phyloP scores from a whole-genome alignment of 2,888 invertebrate species.

The Pandemis heparana region DNA sequence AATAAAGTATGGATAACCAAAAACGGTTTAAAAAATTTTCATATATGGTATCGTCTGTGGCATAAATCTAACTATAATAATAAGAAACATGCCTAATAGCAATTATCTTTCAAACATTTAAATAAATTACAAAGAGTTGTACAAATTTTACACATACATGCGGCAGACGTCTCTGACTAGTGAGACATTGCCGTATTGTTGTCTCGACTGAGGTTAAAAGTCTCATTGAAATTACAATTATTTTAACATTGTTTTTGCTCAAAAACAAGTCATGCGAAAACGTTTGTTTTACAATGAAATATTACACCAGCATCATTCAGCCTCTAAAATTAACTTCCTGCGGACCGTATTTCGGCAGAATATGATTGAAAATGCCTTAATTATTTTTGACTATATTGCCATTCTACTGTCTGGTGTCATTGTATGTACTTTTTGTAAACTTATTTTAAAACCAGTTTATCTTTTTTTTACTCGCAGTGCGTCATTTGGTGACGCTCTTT shows the following conservation, averaged over 20 bases:
- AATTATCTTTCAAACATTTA: neutral
- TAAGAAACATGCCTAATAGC: neutral
- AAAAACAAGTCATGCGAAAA: conserved; percentile 24
- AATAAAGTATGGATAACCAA: too few relatives aligned
- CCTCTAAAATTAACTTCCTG: neutral
- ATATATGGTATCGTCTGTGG: too few relatives aligned
- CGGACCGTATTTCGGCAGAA: neutral
- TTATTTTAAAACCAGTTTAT: conserved; percentile 33
- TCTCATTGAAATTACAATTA: conserved; percentile 29
- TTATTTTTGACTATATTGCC: conserved; percentile 19
- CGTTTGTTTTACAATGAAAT: conserved; percentile 20
- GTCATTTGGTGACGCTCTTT: conserved; percentile 38
- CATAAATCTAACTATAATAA: neutral
- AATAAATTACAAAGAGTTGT: conserved; percentile 7
- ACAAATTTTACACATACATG: conserved; percentile 10
- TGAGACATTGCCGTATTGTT: conserved; percentile 12
- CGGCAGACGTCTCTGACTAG: neutral
- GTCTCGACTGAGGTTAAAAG: conserved; percentile 34
- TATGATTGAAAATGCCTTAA: conserved; percentile 3
- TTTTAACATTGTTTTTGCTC: conserved; percentile 26
- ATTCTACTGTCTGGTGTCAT: conserved; percentile 9
- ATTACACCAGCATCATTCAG: conserved; percentile 19
- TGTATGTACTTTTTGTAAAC: neutral
- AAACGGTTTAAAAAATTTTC: neutral
- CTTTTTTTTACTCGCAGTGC: conserved; percentile 35